A percentile compares a stretch with the other conserved stretches of the same genome.
Evolutionary conservation across 2,888 invertebrate genomes (phyloP).

Genomic region (Prenolepis imparis): DNA sequence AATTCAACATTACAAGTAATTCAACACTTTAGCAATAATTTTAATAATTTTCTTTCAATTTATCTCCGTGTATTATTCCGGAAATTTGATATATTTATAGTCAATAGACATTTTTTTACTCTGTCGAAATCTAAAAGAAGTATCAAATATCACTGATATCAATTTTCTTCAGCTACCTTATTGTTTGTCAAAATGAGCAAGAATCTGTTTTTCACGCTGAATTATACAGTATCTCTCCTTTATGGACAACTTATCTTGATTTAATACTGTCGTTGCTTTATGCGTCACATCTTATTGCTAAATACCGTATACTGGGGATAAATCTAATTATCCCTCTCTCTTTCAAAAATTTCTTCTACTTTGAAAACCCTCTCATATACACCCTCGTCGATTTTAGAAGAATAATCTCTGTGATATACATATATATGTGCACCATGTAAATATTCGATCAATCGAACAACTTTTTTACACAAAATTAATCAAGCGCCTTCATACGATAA

Average conservation of each 20-base stretch:
- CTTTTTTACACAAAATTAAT: slow-evolving; percentile 12
- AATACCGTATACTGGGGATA: slow-evolving; percentile 29
- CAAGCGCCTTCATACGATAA: neutral
- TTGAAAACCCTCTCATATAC: slow-evolving; percentile 6
- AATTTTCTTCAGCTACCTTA: slow-evolving; percentile 10
- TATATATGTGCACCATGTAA: slow-evolving; percentile 45
- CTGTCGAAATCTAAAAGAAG: slow-evolving; percentile 1
- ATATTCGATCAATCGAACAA: neutral
- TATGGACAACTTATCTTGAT: slow-evolving; percentile 2
- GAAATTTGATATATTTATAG: slow-evolving; percentile 11
- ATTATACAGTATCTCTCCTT: neutral
- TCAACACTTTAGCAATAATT: slow-evolving; percentile 12
- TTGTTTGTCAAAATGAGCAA: slow-evolving; percentile 23
- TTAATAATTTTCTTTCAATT: neutral
- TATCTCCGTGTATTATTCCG: neutral
- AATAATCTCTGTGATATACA: slow-evolving; percentile 67
- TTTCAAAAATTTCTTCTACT: neutral
- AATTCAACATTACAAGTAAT: slow-evolving; percentile 2
- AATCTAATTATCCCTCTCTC: neutral
- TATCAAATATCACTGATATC: slow-evolving; percentile 12
- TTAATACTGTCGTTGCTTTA: slow-evolving; percentile 54
- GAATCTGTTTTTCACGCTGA: neutral
- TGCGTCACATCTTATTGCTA: slow-evolving; percentile 47
- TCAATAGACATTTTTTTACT: neutral
- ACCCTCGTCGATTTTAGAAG: slow-evolving; percentile 59